phyloP scores from a whole-genome alignment of 2,888 invertebrate species.

The Zygaena filipendulae region DNA sequence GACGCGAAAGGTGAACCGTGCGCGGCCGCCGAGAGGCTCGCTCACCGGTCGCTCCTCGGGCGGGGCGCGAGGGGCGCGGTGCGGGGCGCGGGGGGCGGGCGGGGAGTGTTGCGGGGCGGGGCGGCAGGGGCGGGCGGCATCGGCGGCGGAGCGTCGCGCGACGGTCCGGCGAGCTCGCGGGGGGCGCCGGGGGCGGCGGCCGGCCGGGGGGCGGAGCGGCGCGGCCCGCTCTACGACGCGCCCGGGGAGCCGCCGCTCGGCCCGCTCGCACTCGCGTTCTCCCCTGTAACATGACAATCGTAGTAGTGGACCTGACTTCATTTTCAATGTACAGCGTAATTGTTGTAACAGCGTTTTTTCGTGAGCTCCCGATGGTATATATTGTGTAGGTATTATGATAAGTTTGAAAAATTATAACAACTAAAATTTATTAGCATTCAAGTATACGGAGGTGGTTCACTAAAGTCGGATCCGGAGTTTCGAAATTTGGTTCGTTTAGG shows the following conservation, averaged over 20 bases:
- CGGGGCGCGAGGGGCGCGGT: conserved; percentile 13
- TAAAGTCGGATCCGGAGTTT: too few relatives aligned
- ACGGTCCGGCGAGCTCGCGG: conserved; percentile 9
- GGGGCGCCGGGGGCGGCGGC: conserved; percentile 9
- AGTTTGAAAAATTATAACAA: too few relatives aligned
- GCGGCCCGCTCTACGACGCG: conserved; percentile 31
- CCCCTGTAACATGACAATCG: conserved; percentile 25
- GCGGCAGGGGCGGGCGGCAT: conserved; percentile 9
- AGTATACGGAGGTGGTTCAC: too few relatives aligned
- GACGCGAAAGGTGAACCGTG: conserved; percentile 49
- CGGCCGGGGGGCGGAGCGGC: conserved; percentile 9
- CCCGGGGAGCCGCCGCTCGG: conserved; percentile 30
- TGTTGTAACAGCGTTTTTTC: too few relatives aligned
- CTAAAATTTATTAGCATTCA: too few relatives aligned
- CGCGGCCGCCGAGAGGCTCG: too few relatives aligned
- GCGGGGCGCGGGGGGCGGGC: conserved; percentile 6
- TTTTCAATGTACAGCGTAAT: too few relatives aligned
- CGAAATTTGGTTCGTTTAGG: too few relatives aligned
- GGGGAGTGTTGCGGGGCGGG: conserved; percentile 14
- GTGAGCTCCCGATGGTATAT: too few relatives aligned
- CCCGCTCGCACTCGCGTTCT: conserved; percentile 31
- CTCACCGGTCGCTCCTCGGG: conserved; percentile 8
- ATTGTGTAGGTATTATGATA: too few relatives aligned
- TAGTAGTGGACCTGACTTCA: not conserved
- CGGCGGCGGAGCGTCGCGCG: conserved; percentile 2